phyloP scores from a whole-genome alignment of 2,113 vertebrate genomes.

The Barbus barbus region DNA sequence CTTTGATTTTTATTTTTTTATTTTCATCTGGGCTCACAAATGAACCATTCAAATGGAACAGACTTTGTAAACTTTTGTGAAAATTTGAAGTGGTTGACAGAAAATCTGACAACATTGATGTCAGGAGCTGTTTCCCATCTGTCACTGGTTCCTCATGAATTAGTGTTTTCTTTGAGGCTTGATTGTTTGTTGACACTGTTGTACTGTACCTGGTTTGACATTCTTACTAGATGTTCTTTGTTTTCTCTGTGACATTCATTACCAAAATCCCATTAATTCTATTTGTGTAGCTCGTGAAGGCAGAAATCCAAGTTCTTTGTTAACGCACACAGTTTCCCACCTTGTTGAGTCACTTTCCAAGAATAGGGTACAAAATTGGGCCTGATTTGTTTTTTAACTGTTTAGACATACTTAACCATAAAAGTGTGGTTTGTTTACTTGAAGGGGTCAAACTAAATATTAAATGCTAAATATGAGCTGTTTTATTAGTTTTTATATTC shows the following conservation, averaged over 20 bases:
- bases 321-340: neutral
- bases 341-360: neutral
- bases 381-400: neutral
- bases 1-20: neutral
- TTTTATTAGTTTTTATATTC: neutral
- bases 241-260: conserved; percentile 22
- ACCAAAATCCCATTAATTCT: neutral
- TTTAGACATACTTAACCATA: neutral
- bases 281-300: neutral
- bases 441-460: neutral
- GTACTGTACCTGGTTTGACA: conserved; percentile 27
- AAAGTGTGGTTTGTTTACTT: neutral
- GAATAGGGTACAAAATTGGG: neutral
- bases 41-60: conserved; percentile 14
- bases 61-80: conserved; percentile 19
- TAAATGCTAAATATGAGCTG: neutral
- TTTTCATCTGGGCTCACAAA: neutral
- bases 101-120: conserved; percentile 24
- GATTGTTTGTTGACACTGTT: conserved; percentile 10
- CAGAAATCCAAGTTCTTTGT: neutral
- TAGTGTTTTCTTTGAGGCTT: conserved; percentile 36
- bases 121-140: conserved; percentile 30
- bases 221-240: neutral
- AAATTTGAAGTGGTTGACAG: conserved; percentile 22
- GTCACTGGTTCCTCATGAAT: conserved; percentile 21